Evolutionary conservation across 2,797 vertebrate species (phyloP).

Genomic region (Loriculus beryllinus): DNA sequence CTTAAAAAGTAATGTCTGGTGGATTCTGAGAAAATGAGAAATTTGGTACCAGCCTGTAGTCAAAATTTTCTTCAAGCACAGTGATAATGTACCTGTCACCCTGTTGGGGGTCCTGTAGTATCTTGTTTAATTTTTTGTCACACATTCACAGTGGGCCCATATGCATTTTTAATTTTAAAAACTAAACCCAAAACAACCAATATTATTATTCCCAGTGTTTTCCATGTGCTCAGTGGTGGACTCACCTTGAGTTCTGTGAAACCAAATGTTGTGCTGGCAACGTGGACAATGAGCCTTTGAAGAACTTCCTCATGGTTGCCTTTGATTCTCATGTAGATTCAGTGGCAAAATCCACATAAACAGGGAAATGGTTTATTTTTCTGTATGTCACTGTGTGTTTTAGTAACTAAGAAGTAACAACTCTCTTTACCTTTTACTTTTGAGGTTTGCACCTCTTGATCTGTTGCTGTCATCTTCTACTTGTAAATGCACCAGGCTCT

Average conservation of each 20-base stretch:
- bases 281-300: background rate
- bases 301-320: background rate
- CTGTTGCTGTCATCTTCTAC: background rate
- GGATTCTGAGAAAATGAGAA: background rate
- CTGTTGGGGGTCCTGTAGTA: background rate
- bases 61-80: background rate
- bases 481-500: background rate
- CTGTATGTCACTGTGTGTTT: background rate
- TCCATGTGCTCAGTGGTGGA: background rate
- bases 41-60: background rate
- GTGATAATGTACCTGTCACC: background rate
- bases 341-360: background rate
- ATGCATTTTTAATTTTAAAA: background rate
- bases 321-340: background rate
- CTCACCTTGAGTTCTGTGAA: background rate
- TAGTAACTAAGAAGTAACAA: background rate
- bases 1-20: background rate
- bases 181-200: background rate
- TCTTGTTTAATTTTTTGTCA: background rate
- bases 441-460: background rate
- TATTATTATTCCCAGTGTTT: background rate
- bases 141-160: background rate
- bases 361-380: background rate
- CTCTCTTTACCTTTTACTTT: background rate
- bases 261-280: background rate